Evolutionary conservation across 2,888 invertebrate genomes (phyloP).

Genomic region (Rhopalosiphum nymphaeae): DNA sequence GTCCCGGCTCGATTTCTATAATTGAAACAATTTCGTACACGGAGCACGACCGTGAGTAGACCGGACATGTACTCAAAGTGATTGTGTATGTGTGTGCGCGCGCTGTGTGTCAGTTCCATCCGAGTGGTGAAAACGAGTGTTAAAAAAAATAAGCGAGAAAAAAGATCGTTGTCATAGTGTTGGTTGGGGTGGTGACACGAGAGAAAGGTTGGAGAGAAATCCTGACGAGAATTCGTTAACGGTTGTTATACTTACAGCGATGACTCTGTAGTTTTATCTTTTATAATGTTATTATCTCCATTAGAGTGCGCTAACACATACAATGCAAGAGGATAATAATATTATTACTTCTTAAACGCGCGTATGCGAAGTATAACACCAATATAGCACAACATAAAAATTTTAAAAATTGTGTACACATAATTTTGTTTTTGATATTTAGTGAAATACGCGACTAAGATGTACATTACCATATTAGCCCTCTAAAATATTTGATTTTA

Average conservation of each 20-base stretch:
- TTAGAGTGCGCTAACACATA: not conserved
- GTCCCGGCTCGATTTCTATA: slow-evolving; percentile 53
- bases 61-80: slow-evolving; percentile 53
- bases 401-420: not conserved
- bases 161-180: not conserved
- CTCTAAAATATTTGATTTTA: not conserved
- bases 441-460: not conserved
- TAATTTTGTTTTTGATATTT: not conserved
- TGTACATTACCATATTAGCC: not conserved
- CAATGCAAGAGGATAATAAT: not conserved
- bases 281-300: not conserved
- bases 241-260: not conserved
- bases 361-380: not conserved
- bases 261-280: not conserved
- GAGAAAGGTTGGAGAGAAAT: not conserved
- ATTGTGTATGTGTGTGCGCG: not conserved
- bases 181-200: no score
- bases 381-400: not conserved
- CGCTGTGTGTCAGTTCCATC: not conserved
- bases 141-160: slow-evolving; percentile 12
- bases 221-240: slow-evolving; percentile 60
- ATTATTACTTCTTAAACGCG: not conserved
- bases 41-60: slow-evolving; percentile 49
- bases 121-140: slow-evolving; percentile 41
- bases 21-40: slow-evolving; percentile 57